Evolutionary conservation across 2,113 vertebrate species (phyloP).

Genomic region (Puma concolor): DNA sequence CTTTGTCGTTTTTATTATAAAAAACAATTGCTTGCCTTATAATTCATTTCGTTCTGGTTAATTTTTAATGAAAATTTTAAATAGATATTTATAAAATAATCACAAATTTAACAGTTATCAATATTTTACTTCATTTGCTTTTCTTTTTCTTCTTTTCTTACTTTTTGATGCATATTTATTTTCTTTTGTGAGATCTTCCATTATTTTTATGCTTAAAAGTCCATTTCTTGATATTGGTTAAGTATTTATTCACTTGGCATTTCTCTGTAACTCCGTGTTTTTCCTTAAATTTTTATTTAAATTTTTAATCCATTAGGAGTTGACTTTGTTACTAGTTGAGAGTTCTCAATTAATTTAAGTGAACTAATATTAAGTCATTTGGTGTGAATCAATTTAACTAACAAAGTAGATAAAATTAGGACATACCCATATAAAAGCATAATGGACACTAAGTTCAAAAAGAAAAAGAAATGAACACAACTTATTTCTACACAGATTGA

Average conservation of each 20-base stretch:
- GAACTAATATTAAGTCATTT: not conserved
- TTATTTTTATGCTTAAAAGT: slow-evolving; percentile 48
- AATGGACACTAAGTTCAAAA: not conserved
- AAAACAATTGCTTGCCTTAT: not conserved
- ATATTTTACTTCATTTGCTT: not conserved
- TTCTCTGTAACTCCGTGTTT: not conserved
- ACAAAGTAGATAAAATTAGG: not conserved
- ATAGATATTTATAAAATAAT: not conserved
- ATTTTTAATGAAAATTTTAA: not conserved
- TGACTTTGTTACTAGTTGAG: not conserved
- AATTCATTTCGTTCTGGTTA: not conserved
- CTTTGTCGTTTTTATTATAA: not conserved
- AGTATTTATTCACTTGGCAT: not conserved
- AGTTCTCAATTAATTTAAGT: not conserved
- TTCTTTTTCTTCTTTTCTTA: not conserved
- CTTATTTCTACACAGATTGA: not conserved
- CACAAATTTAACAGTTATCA: not conserved
- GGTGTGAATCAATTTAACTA: not conserved
- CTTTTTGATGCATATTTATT: not conserved
- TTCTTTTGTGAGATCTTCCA: not conserved
- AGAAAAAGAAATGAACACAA: not conserved
- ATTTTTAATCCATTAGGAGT: not conserved
- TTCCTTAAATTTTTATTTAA: slow-evolving; percentile 33
- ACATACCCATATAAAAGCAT: not conserved
- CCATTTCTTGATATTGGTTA: not conserved